phyloP scores from a whole-genome alignment of 2,888 invertebrate species.

The Ceraclea dissimilis region DNA sequence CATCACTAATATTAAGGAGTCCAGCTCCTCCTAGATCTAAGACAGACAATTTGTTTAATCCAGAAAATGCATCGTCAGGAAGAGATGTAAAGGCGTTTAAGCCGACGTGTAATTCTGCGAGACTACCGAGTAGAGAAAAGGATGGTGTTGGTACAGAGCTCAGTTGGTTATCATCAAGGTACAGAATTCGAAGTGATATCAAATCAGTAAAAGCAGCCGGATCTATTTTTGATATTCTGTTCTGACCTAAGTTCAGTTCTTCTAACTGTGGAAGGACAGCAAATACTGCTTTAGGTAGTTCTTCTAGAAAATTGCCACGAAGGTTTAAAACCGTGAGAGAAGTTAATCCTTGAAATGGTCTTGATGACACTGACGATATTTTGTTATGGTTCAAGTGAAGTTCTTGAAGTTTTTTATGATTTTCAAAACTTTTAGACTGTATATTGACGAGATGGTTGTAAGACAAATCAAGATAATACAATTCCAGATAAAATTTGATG shows the following conservation, averaged over 20 bases:
- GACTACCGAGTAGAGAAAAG: conserved; percentile 63
- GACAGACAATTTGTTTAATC: conserved; percentile 65
- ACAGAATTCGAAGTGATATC: conserved; percentile 67
- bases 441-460: conserved; percentile 78
- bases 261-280: conserved; percentile 67
- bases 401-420: conserved; percentile 75
- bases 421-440: conserved; percentile 69
- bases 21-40: conserved; percentile 77
- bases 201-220: conserved; percentile 70
- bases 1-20: conserved; percentile 67
- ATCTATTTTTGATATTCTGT: conserved; percentile 74
- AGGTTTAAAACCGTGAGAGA: conserved; percentile 74
- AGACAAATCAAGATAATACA: conserved; percentile 78
- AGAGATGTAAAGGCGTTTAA: conserved; percentile 72
- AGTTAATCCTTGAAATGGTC: conserved; percentile 70
- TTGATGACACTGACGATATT: conserved; percentile 70
- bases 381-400: conserved; percentile 80
- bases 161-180: conserved; percentile 77
- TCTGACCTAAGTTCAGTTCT: conserved; percentile 79
- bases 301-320: conserved; percentile 74
- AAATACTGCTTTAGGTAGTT: conserved; percentile 67
- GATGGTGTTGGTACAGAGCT: conserved; percentile 68
- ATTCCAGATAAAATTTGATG: conserved; percentile 80
- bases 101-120: conserved; percentile 80
- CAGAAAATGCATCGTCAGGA: conserved; percentile 70